phyloP scores from a whole-genome alignment of 2,797 vertebrate species.

The Hemibagrus guttatus region DNA sequence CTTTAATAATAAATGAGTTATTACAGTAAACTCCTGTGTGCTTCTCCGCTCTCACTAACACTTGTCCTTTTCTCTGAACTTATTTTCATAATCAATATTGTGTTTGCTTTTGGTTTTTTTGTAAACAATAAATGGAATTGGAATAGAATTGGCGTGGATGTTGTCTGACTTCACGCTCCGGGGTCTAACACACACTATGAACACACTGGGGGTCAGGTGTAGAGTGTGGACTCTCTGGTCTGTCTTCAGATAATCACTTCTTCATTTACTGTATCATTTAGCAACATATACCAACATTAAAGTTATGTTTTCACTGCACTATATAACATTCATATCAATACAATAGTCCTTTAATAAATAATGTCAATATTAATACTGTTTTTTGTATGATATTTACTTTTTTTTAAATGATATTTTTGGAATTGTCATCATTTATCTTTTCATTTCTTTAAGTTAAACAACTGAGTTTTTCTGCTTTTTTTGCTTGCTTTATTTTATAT shows the following conservation, averaged over 20 bases:
- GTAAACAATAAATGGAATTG: slow-evolving; percentile 20
- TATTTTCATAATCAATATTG: background rate
- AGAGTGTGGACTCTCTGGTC: background rate
- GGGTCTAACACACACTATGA: background rate
- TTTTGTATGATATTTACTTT: background rate
- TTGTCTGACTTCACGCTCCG: too few relatives aligned
- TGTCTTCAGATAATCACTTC: background rate
- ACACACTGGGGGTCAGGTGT: background rate
- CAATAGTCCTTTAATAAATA: background rate
- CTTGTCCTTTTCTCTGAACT: background rate
- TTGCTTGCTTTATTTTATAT: too few relatives aligned
- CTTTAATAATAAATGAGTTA: background rate
- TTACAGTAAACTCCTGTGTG: background rate
- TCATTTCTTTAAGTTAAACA: background rate
- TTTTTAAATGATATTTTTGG: background rate
- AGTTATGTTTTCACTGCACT: background rate
- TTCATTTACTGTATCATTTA: background rate
- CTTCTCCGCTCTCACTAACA: background rate
- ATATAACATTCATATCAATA: background rate
- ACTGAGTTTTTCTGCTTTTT: too few relatives aligned
- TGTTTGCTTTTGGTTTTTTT: background rate
- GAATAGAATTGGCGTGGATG: background rate
- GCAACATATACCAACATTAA: background rate
- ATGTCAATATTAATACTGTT: background rate
- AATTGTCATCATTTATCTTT: background rate